Percentiles rank a stretch among this genome's conserved stretches.
These are phyloP conservation scores for Campoplex capitator DNA, from an alignment of 2,888 invertebrate species.

Conservation along the genomic window DNA sequence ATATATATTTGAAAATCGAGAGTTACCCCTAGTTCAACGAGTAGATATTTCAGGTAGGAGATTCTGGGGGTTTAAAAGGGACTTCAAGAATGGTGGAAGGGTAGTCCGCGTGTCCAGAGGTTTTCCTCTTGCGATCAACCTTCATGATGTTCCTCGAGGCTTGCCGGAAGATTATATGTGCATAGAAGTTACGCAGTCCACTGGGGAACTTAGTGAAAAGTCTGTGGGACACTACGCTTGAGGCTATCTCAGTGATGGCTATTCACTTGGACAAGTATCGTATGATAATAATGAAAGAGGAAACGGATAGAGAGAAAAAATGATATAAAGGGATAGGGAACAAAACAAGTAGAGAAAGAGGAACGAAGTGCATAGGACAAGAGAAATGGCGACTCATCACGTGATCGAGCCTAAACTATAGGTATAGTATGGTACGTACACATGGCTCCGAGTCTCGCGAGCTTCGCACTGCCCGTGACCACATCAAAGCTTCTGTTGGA, in stretches of 20 bases:
- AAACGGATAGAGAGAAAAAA: background rate
- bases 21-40: constrained; percentile 41
- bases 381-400: constrained; percentile 40
- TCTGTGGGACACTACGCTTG: constrained; percentile 65
- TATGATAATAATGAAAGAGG: constrained; percentile 19
- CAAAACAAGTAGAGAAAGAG: constrained; percentile 13
- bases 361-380: constrained; percentile 10
- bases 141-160: constrained; percentile 6
- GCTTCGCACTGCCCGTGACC: constrained; percentile 83
- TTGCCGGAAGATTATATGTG: constrained; percentile 24
- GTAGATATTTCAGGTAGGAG: constrained; percentile 20
- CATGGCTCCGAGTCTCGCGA: constrained; percentile 77
- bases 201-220: constrained; percentile 76
- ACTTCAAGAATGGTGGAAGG: constrained; percentile 18
- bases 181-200: constrained; percentile 77
- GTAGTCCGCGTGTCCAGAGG: background rate
- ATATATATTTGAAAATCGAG: constrained; percentile 45
- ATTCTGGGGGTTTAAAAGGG: constrained; percentile 24
- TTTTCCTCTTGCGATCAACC: background rate
- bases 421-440: constrained; percentile 61
- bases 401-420: constrained; percentile 59
- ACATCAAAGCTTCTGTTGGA: constrained; percentile 83
- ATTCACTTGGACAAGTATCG: background rate
- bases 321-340: constrained; percentile 45
- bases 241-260: constrained; percentile 40